Conservation (phyloP, 1,140 invertebrate species). For the Anastatus disparis region DNA sequence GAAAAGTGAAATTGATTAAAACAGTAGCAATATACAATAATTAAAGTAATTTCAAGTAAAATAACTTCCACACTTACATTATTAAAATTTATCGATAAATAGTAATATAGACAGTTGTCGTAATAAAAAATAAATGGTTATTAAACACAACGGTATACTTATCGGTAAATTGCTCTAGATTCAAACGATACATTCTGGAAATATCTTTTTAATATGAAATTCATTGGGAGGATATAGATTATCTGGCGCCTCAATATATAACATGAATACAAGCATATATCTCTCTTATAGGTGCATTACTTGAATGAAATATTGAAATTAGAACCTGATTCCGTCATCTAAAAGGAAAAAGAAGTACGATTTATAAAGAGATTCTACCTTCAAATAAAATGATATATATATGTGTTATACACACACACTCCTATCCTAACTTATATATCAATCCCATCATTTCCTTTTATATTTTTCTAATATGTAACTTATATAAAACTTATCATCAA, state of each 20-base stretch:
- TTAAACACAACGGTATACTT: conserved; percentile 20
- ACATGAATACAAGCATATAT: background rate
- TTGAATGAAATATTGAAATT: conserved; percentile 26
- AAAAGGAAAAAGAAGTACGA: conserved; percentile 1
- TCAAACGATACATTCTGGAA: background rate
- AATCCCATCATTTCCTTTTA: background rate
- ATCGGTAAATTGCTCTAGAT: conserved; percentile 24
- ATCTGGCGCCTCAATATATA: conserved; percentile 6
- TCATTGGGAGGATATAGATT: background rate
- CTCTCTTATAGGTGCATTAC: conserved; percentile 10
- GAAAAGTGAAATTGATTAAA: too few species aligned
- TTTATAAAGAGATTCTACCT: conserved; percentile 14
- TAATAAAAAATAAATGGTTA: conserved; percentile 3
- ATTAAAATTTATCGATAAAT: too few species aligned
- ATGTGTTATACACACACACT: too few species aligned
- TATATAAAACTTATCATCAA: too few species aligned
- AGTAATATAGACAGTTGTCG: background rate
- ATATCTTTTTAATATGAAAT: background rate
- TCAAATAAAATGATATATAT: too few species aligned
- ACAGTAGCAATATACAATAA: too few species aligned
- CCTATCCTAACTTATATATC: conserved; percentile 8
- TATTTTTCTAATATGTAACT: background rate
- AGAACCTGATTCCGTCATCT: conserved; percentile 25
- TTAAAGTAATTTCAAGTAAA: too few species aligned
- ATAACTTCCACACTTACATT: too few species aligned